Percentiles rank a stretch among this genome's conserved stretches.
These are phyloP conservation scores for Isotomurus palustris DNA, from an alignment of 2,888 invertebrate species.

Conservation along the genomic window DNA sequence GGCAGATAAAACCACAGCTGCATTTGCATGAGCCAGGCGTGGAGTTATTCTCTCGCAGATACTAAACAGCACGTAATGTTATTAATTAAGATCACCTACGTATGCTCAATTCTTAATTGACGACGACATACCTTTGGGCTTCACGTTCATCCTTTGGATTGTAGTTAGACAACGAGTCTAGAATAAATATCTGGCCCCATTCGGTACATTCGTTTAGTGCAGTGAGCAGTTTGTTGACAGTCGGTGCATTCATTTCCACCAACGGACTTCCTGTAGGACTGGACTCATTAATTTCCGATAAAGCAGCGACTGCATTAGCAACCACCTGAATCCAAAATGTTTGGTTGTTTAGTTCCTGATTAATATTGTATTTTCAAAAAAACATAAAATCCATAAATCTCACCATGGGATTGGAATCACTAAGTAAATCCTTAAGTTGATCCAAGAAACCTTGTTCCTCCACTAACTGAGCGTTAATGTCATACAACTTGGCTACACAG, in stretches of 20 bases:
- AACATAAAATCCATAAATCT: conserved; percentile 16
- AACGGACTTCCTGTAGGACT: conserved; percentile 90
- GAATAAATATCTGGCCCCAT: conserved; percentile 97
- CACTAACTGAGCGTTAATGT: conserved; percentile 73
- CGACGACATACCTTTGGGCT: conserved; percentile 76
- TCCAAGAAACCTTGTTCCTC: conserved; percentile 94
- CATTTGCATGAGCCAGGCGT: conserved; percentile 95
- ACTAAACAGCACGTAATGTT: no score
- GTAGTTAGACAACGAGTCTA: conserved; percentile 96
- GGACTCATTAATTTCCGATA: conserved; percentile 97
- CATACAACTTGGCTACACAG: conserved; percentile 97
- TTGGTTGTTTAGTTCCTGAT: neutral
- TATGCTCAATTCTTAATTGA: no score
- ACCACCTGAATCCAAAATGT: conserved; percentile 61
- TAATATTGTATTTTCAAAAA: neutral
- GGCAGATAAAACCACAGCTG: conserved; percentile 96
- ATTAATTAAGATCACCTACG: no score
- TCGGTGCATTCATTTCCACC: conserved; percentile 94
- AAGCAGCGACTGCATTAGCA: conserved; percentile 96
- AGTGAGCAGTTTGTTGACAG: conserved; percentile 95
- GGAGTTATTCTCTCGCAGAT: conserved; percentile 97
- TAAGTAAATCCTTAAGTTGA: conserved; percentile 90
- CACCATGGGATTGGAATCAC: conserved; percentile 99
- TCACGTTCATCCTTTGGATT: conserved; percentile 94
- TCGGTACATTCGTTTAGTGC: conserved; percentile 99